These are phyloP conservation scores for Maniola hyperantus DNA, from an alignment of 2,888 invertebrate genomes.

Conservation along the genomic window DNA sequence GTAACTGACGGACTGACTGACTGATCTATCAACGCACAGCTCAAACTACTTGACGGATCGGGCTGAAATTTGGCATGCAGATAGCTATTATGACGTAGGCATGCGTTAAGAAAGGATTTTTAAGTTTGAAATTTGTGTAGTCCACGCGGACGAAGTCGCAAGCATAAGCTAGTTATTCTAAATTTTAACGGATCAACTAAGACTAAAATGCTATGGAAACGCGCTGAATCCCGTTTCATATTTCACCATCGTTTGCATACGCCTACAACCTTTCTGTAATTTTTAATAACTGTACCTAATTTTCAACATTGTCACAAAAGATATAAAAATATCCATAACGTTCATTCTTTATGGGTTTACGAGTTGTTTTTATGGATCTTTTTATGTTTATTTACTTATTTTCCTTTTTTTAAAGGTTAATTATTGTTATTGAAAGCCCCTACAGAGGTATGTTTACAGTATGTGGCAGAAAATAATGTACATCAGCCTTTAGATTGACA, in stretches of 20 bases:
- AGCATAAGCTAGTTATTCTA: background rate
- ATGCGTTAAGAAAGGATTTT: no score
- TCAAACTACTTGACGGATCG: no score
- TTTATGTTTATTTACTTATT: background rate
- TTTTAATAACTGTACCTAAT: constrained; percentile 26
- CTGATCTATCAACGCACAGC: no score
- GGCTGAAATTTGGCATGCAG: no score
- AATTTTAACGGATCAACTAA: background rate
- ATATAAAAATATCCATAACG: constrained; percentile 8
- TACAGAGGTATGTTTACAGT: no score
- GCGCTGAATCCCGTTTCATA: constrained; percentile 12
- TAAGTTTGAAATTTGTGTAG: no score
- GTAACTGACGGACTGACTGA: no score
- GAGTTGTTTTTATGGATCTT: background rate
- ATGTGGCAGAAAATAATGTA: no score
- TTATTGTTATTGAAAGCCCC: background rate
- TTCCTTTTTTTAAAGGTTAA: background rate
- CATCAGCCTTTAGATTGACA: no score
- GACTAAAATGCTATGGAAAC: background rate
- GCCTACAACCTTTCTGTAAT: constrained; percentile 17
- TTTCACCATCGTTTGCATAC: constrained; percentile 18
- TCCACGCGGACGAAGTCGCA: no score
- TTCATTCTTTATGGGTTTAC: background rate
- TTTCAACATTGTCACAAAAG: constrained; percentile 14
- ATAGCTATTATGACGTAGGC: no score